Percentiles rank a stretch among this genome's conserved stretches.
Conservation (phyloP, 2,113 vertebrate genomes). For the Spea multiplicata region DNA sequence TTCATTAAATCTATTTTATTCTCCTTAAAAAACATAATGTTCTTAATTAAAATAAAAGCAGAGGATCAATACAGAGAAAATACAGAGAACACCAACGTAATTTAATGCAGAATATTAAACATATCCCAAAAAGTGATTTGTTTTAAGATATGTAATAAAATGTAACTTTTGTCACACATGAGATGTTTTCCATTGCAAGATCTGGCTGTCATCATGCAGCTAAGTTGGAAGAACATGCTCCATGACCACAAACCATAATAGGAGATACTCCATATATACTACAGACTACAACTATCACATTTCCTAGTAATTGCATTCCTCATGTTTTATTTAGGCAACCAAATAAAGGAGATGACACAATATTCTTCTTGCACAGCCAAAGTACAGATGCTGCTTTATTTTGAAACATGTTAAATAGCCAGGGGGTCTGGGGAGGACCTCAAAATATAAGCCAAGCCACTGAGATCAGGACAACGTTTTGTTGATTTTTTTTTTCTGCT, state of each 20-base stretch:
- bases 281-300: constrained; percentile 20
- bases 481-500: too few species aligned
- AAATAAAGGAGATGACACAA: constrained; percentile 27
- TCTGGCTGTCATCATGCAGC: constrained; percentile 41
- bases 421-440: background rate
- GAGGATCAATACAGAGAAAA: background rate
- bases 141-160: background rate
- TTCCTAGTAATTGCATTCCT: constrained; percentile 31
- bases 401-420: background rate
- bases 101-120: background rate
- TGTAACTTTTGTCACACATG: constrained; percentile 33
- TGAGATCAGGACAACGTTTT: background rate
- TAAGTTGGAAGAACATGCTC: constrained; percentile 29
- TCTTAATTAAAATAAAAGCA: background rate
- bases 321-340: constrained; percentile 26
- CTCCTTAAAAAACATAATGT: background rate
- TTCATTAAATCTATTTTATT: constrained; percentile 17
- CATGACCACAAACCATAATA: constrained; percentile 38
- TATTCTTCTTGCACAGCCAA: constrained; percentile 8
- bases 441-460: constrained; percentile 2
- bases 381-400: constrained; percentile 22
- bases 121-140: background rate
- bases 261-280: constrained; percentile 35
- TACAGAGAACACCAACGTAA: background rate
- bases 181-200: constrained; percentile 32